phyloP scores from a whole-genome alignment of 2,888 invertebrate species.

The Geophilus truncorum region DNA sequence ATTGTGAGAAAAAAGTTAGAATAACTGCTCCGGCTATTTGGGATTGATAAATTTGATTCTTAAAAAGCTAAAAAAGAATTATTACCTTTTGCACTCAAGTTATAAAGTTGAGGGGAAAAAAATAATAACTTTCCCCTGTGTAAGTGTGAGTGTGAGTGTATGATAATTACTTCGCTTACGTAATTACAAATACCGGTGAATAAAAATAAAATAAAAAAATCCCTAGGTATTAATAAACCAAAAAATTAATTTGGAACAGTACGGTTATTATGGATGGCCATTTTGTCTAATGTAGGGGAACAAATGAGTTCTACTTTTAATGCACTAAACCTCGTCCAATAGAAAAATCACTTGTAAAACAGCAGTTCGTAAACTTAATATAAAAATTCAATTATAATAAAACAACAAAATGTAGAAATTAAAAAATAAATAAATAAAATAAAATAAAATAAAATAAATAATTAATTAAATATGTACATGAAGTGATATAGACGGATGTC shows the following conservation, averaged over 20 bases:
- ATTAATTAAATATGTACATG: background rate
- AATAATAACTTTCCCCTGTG: background rate
- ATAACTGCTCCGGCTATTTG: background rate
- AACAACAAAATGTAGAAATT: too few species aligned
- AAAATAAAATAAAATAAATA: background rate
- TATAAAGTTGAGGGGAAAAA: background rate
- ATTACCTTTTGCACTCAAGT: background rate
- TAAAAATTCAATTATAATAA: background rate
- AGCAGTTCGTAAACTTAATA: background rate
- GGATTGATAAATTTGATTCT: background rate
- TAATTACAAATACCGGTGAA: background rate
- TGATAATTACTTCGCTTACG: background rate
- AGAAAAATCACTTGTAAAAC: background rate
- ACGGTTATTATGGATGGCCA: conserved; percentile 7
- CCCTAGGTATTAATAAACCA: conserved; percentile 7
- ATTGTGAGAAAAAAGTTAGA: background rate
- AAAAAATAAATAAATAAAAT: background rate
- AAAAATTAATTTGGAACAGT: conserved; percentile 7
- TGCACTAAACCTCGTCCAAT: background rate
- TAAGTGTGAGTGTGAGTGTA: too few species aligned
- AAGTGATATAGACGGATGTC: background rate
- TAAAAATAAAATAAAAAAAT: background rate
- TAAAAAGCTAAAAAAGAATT: background rate
- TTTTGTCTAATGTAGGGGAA: conserved; percentile 15
- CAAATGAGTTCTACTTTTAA: conserved; percentile 7